Base-by-base conservation (phyloP, 1,140 invertebrate species). In the Aphelenchoides avenae region DNA sequence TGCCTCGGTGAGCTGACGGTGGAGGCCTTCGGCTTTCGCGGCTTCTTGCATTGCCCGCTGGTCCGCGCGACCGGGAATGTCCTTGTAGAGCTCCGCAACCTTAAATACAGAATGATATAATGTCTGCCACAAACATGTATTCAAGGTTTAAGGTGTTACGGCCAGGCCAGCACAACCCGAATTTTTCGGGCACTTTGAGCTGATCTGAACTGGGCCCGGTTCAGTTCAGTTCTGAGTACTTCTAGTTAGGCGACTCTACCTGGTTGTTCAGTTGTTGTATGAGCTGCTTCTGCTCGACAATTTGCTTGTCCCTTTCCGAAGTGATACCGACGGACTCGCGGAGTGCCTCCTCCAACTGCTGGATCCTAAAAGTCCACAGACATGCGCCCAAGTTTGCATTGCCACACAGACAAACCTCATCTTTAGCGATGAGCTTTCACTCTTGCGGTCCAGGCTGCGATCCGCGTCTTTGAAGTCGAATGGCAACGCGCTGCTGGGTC, bases 301-400 rank as follows among this genome's bases (percentile, higher is more conserved):
- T 31, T 26, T 39, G 30, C 27, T 68, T 64, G 24, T 68, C 65
- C 11, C 42, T 33, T 53, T 68, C 65, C 26, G 65, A n/a, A 24
- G 65, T 68, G 11, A 68, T 68, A 22, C 69, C 65, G 5, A 68
- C 65, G 6, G 68, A 71, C 41, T 68, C 65, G 3, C 52, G 39
- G n/a, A 68, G 43, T 3, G 65, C 65, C 46, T 68, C 65, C 57
- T 68, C 65, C 9, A 68, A 40, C 30, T 70, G 66, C 1, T 44
- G 47, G 31, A 68, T 66, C 39, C 64, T 66, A 29, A 54, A 61
- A 61, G 4, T n/a, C n/a, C n/a, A n/a, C n/a, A n/a, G n/a, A n/a
- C n/a, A n/a, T n/a, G n/a, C n/a, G n/a, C n/a, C n/a, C n/a, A n/a
- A n/a, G n/a, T n/a, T n/a, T n/a, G n/a, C n/a, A n/a, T n/a, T n/a